Base-by-base conservation (phyloP, 2,113 vertebrate species). In the Menura novaehollandiae region DNA sequence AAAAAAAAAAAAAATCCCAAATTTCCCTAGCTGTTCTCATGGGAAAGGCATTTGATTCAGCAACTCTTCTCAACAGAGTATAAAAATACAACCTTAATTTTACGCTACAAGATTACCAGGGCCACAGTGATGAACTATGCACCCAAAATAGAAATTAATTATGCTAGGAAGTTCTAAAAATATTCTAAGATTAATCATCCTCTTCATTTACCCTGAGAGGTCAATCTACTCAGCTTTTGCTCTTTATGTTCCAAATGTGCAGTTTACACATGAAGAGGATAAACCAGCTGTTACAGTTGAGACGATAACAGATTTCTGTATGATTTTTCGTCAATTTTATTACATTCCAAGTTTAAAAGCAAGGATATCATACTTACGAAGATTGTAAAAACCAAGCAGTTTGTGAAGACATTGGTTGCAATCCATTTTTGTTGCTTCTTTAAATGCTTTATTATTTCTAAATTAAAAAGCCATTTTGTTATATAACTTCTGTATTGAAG, bases 141-240 rank as follows among this genome's bases (percentile, higher is more conserved):
- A 76, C 60, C 72, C 81, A 83, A 93, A 92, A 63, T 47, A 92
- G 71, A 85, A 95, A 78, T 69, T 67, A 71, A 91, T 92, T 90
- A 92, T 46, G 56, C 72, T 85, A 73, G 27, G 53, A 75, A 82
- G 33, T 82, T 79, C 44, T 83, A 96, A 83, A 75, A 85, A 82
- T 90, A 85, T 83, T 91, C 56, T 51, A 74, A 88, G 62, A 76
- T 68, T 79, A 79, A 72, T 68, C 71, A 82, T 68, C 49, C 23
- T n/a, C 28, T 85, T 83, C 11, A 55, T 88, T 91, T 32, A 64
- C 16, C 7, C 59, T 88, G 24, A 75, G 72, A 85, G 76, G 71
- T 72, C 44, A 68, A 59, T 47, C 30, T 55, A 39, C 49, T 67
- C 33, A 55, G 62, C 33, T 90, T 85, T 64, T 77, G 12, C 20